Percentiles rank a stretch among this genome's conserved stretches.
phyloP scores from a whole-genome alignment of 1,140 invertebrate genomes.

The Ephestia elutella region DNA sequence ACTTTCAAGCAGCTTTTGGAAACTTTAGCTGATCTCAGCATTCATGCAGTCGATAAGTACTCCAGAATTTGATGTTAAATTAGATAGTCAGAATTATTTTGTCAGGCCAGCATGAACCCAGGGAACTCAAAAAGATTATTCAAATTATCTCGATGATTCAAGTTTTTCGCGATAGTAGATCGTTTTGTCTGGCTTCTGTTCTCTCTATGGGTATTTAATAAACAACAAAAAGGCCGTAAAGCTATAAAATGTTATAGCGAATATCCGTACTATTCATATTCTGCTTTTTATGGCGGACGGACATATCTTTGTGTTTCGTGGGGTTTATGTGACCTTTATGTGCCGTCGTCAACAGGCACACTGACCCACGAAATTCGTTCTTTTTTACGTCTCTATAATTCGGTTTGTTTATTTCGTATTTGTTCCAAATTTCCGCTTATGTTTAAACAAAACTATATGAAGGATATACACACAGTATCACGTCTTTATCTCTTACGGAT shows the following conservation, averaged over 20 bases:
- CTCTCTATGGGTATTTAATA: slow-evolving; percentile 24
- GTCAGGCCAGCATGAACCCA: too few relatives aligned
- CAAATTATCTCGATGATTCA: too few relatives aligned
- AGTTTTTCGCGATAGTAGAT: too few relatives aligned
- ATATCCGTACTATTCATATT: slow-evolving; percentile 55
- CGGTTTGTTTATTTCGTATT: slow-evolving; percentile 18
- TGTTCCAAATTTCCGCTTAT: slow-evolving; percentile 5
- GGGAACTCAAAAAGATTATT: too few relatives aligned
- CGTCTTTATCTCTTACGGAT: too few relatives aligned
- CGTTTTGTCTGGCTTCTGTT: background rate
- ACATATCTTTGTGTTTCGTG: slow-evolving; percentile 51
- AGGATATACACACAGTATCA: too few relatives aligned
- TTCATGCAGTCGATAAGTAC: too few relatives aligned
- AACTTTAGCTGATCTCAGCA: too few relatives aligned
- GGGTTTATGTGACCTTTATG: slow-evolving; percentile 59
- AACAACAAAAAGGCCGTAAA: slow-evolving; percentile 38
- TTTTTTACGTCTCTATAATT: slow-evolving; percentile 31
- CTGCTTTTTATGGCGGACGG: slow-evolving; percentile 51
- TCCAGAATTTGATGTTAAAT: too few relatives aligned
- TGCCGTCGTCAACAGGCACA: slow-evolving; percentile 25
- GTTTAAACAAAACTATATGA: background rate
- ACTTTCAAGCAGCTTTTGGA: too few relatives aligned
- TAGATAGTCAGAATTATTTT: too few relatives aligned
- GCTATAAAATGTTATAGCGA: slow-evolving; percentile 54
- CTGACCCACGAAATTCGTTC: slow-evolving; percentile 36